phyloP scores from a whole-genome alignment of 2,888 invertebrate species.

The Stenurella melanura region DNA sequence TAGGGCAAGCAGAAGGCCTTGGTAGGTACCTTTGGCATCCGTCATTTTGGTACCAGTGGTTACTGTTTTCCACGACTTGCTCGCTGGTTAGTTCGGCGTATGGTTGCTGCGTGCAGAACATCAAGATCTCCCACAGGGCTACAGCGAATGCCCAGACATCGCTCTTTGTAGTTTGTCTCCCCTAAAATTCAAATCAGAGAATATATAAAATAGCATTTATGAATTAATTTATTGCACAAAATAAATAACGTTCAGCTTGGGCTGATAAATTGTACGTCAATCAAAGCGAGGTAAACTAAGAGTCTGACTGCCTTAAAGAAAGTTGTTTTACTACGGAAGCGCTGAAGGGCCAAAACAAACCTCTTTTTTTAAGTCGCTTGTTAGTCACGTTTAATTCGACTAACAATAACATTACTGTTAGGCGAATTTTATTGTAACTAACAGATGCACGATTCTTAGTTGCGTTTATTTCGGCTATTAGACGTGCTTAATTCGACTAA shows the following conservation, averaged over 20 bases:
- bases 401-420: too few species aligned
- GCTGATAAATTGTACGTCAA: too few species aligned
- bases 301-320: too few species aligned
- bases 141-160: constrained; percentile 96
- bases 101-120: constrained; percentile 86
- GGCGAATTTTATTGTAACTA: too few species aligned
- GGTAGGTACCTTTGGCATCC: constrained; percentile 76
- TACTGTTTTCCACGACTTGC: constrained; percentile 81
- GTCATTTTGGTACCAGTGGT: constrained; percentile 74
- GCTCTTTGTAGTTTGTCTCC: constrained; percentile 89
- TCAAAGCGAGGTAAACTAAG: too few species aligned
- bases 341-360: too few species aligned
- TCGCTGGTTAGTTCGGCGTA: constrained; percentile 88
- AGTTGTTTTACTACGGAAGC: too few species aligned
- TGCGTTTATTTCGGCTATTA: too few species aligned
- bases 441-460: too few species aligned
- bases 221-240: constrained; percentile 9
- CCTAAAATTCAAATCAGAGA: constrained; percentile 64
- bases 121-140: constrained; percentile 92
- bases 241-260: background rate
- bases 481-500: too few species aligned
- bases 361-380: too few species aligned
- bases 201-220: constrained; percentile 29
- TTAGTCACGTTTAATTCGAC: too few species aligned
- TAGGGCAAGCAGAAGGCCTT: constrained; percentile 85